Percentiles rank a stretch among this genome's conserved stretches.
Conservation (phyloP, 2,113 vertebrate species). For the Aldabrachelys gigantea region DNA sequence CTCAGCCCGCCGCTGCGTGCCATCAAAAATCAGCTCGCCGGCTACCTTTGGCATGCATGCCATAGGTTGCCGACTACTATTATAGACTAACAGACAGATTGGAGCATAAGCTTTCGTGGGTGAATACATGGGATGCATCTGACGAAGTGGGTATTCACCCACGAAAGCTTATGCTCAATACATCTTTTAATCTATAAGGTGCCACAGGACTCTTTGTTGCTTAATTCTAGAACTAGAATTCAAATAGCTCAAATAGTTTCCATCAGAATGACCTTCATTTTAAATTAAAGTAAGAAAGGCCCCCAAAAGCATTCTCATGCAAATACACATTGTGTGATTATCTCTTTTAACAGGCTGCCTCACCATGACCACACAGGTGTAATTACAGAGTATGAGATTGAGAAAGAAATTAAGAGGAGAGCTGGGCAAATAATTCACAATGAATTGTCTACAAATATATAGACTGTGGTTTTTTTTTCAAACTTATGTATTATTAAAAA, state of each 20-base stretch:
- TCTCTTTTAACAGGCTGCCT: background rate
- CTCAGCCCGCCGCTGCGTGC: too few relatives aligned
- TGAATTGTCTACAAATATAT: background rate
- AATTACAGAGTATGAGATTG: background rate
- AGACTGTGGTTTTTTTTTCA: background rate
- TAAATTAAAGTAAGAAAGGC: background rate
- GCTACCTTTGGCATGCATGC: too few relatives aligned
- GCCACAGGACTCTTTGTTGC: too few relatives aligned
- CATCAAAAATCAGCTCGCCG: too few relatives aligned
- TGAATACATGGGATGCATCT: too few relatives aligned
- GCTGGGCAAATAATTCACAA: background rate
- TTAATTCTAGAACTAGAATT: background rate
- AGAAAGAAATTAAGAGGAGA: background rate
- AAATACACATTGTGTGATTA: accelerated
- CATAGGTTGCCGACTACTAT: too few relatives aligned
- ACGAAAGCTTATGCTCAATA: too few relatives aligned
- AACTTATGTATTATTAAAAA: background rate
- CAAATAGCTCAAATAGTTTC: background rate
- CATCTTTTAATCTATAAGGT: too few relatives aligned
- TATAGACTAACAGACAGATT: too few relatives aligned
- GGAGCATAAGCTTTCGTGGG: too few relatives aligned
- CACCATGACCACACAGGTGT: background rate
- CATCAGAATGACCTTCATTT: background rate
- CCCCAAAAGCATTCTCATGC: background rate
- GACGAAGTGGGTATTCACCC: too few relatives aligned